phyloP scores from a whole-genome alignment of 1,140 invertebrate species.

The Muscidifurax raptorellus region DNA sequence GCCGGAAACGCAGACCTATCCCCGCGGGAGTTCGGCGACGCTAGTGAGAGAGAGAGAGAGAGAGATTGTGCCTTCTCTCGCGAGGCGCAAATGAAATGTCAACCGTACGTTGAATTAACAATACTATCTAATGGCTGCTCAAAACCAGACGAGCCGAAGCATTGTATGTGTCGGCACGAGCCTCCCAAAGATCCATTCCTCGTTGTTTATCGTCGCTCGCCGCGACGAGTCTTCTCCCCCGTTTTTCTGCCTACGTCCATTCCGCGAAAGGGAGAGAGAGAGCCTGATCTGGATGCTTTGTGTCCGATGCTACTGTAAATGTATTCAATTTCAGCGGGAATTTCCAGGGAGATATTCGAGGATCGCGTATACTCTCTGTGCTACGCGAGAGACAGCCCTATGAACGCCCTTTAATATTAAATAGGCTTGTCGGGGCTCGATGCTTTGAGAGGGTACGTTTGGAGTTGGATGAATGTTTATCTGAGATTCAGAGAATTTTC shows the following conservation, averaged over 20 bases:
- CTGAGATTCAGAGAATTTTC: no score
- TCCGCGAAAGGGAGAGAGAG: no score
- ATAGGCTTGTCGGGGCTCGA: neutral
- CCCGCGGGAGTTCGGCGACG: neutral
- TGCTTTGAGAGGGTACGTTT: neutral
- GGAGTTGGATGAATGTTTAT: neutral
- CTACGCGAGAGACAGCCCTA: no score
- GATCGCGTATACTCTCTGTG: neutral
- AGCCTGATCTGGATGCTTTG: neutral
- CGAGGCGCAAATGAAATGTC: constrained; percentile 68
- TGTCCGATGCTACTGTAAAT: neutral
- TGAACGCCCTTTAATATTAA: neutral
- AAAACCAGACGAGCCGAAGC: constrained; percentile 59
- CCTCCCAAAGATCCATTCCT: neutral
- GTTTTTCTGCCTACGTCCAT: neutral
- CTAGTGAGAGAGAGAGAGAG: neutral
- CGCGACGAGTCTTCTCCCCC: constrained; percentile 31
- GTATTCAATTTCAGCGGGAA: neutral
- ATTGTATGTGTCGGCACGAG: constrained; percentile 56
- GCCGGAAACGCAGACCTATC: neutral
- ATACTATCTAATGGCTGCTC: constrained; percentile 69
- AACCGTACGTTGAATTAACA: constrained; percentile 70
- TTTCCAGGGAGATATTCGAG: neutral
- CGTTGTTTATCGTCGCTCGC: constrained; percentile 55
- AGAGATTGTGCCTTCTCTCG: constrained; percentile 59